Base-by-base conservation (phyloP, 2,113 vertebrate species). In the Lepus europaeus region DNA sequence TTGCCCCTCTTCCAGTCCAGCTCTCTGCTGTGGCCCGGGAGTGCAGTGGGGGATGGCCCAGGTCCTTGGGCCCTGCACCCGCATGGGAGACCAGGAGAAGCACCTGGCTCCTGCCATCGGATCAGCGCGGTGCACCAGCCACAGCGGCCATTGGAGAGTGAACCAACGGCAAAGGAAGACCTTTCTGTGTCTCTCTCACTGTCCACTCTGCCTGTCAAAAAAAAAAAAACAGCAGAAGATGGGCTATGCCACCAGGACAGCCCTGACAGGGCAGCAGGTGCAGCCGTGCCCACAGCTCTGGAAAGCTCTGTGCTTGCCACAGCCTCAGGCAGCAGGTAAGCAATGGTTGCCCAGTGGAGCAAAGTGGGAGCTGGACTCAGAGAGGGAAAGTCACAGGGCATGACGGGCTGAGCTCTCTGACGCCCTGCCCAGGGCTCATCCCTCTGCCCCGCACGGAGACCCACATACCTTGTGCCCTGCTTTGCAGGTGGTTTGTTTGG, bases 401-500 rank as follows among this genome's bases (percentile, higher is more conserved):
- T 77, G 59, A n/a, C 72, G 53, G 49, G 49, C 63, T 66, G 80
- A 66, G 77, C 27, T 95, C 85, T 86, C 77, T 61, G 68, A 64
- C 7, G 2, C 12, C 45, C 61, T 64, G 64, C 70, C 51, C 23
- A 9, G 23, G 8, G 53, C 66, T 72, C 61, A 22, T 64, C 66
- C 56, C 63, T 93, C 86, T 93, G 69, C 76, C 33, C 7, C 9
- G 2, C 0, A 0, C 9, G 69, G 66, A 51, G 56, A 25, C 20
- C 59, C 68, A 56, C 49, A 53, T 76, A 49, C 61, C 70, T 23
- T 39, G 14, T 23, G 22, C 12, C 66, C 59, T 59, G 59, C 64
- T 74, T 88, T 90, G 51, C 86, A 90, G 79, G 78, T 78, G 68
- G 74, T 93, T 92, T 79, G 70, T 31, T 95, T 69, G 92, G 86